Evolutionary conservation across 2,888 invertebrate genomes (phyloP).

Genomic region (Synergus laeviventris): DNA sequence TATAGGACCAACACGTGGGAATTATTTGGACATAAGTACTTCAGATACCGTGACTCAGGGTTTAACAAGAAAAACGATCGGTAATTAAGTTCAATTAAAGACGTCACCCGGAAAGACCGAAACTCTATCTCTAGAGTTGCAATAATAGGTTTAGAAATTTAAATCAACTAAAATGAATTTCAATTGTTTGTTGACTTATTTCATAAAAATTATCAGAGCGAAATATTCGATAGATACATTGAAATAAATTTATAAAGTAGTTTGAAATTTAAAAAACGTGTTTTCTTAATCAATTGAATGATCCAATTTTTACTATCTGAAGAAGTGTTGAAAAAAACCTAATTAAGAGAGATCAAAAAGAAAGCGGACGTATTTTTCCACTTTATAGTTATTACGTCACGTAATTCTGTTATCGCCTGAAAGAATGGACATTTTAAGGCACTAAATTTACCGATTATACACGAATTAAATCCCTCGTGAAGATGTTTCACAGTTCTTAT

Average conservation of each 20-base stretch:
- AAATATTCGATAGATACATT: neutral
- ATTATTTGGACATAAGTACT: conserved; percentile 45
- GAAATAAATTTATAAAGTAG: no score
- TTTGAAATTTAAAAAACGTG: neutral
- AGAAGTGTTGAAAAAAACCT: neutral
- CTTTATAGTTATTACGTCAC: conserved; percentile 29
- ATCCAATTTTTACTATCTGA: neutral
- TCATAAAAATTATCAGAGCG: neutral
- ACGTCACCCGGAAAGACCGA: conserved; percentile 52
- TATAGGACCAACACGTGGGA: conserved; percentile 29
- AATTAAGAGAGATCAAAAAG: conserved; percentile 13
- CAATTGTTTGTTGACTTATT: neutral
- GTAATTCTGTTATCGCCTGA: conserved; percentile 13
- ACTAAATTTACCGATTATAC: conserved; percentile 4
- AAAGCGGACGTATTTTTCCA: conserved; percentile 29
- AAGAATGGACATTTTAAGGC: neutral
- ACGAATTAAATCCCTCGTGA: neutral
- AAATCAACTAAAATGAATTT: conserved; percentile 4
- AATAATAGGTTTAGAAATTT: conserved; percentile 2
- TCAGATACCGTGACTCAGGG: conserved; percentile 57
- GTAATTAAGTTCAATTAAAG: conserved; percentile 71
- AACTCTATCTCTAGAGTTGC: neutral
- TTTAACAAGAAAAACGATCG: conserved; percentile 60
- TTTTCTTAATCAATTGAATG: no score
- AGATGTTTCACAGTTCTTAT: neutral